A percentile compares a stretch with the other conserved stretches of the same genome.
These are phyloP conservation scores for Molossus molossus DNA, from an alignment of 2,797 vertebrate species.

Conservation along the genomic window DNA sequence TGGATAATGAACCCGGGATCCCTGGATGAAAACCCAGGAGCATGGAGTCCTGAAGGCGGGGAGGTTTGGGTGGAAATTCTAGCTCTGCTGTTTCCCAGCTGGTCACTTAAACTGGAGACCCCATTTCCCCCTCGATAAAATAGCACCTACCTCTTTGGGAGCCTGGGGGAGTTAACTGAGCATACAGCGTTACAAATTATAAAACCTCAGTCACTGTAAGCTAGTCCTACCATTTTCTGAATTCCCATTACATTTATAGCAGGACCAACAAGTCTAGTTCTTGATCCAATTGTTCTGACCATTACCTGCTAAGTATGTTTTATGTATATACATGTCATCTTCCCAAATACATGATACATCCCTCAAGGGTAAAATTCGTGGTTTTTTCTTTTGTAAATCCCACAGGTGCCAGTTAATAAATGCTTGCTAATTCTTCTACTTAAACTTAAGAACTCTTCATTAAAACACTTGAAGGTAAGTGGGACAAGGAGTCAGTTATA, in stretches of 20 bases:
- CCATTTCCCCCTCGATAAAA: background rate
- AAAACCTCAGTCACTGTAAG: background rate
- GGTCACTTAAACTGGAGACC: background rate
- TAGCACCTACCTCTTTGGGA: background rate
- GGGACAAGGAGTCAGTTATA: background rate
- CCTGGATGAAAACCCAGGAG: background rate
- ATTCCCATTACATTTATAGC: background rate
- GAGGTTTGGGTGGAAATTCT: background rate
- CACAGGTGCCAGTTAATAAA: background rate
- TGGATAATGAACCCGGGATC: conserved; percentile 49
- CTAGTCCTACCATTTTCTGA: background rate
- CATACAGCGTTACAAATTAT: background rate
- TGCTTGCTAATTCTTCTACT: background rate
- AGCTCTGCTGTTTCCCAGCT: background rate
- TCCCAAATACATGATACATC: background rate
- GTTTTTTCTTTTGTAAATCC: background rate
- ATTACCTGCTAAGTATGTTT: background rate
- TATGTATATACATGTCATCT: background rate
- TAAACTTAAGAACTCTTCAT: background rate
- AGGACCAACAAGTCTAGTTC: background rate
- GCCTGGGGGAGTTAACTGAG: background rate
- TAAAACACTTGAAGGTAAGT: background rate
- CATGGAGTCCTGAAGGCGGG: background rate
- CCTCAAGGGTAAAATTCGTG: background rate
- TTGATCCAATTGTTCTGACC: background rate